Evolutionary conservation across 2,888 invertebrate genomes (phyloP), one percentile per base, ranked within the genome.

Genomic region (Pemphredon lugubris): DNA sequence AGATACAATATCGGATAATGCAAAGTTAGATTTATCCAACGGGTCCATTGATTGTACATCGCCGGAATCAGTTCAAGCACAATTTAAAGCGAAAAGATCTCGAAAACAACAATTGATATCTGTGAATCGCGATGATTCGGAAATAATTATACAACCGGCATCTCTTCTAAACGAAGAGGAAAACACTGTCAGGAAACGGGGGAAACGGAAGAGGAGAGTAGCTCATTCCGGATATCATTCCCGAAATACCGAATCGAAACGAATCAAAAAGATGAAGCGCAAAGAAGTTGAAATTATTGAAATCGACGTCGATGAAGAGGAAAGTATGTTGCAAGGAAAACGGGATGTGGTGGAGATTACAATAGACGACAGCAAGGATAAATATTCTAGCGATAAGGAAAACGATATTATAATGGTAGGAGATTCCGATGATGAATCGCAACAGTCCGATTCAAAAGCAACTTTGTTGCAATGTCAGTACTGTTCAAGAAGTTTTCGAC

Each of bases 61-160:
- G 13, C 55, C 77, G 0, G 54, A 61, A 30, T 44, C 51, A 1
- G 40, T 53, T 16, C 70, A 73, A 34, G 58, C 58, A 16, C 61
- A 65, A 16, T 60, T 67, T 26, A 82, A 84, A 75, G 80, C 85
- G 0, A 90, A 90, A 58, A 75, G 89, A 55, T 84, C 88, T 0
- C 80, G 90, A 20, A 90, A 90, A 40, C 90, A 90, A 51, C 88
- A 90, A 59, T 77, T 90, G 44, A 87, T 85, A 1, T 83, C 84
- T 0, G 89, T 89, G 0, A 88, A 90, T 69, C 87, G 90, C 0
- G 88, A 85, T 0, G 89, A 89, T 66, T 86, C 89, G 0, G 90
- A 90, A 68, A 90, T 90, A 23, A 90, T 90, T 48, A 89, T 90
- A 45, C 90, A 90, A 69, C 86, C 88, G 1, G 87, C 89, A 1